Base-by-base conservation (phyloP, 2,888 invertebrate genomes). In the Calliopum simillimum region DNA sequence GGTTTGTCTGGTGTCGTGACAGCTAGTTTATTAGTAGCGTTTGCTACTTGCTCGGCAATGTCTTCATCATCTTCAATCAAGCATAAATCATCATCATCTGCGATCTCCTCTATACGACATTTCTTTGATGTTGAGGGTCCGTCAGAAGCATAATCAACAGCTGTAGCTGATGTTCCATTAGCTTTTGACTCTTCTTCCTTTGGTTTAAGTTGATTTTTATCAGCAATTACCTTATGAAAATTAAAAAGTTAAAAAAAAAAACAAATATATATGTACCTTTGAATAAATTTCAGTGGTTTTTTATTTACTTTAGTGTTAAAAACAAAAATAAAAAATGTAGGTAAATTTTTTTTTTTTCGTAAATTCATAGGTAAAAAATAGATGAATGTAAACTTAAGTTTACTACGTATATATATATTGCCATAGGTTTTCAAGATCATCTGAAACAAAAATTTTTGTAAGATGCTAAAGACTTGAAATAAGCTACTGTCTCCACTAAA, bases 51-150 rank as follows among this genome's bases (percentile, higher is more conserved):
- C 23, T 74, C 73, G n/a, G 73, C 72, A 5, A 49, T 68, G 56
- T 74, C 73, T 4, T 74, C 77, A 43, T 80, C 79, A 6, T 81
- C 80, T 64, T 84, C 84, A 62, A 85, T 78, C 11, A 84, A 70
- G 11, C 78, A 77, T 33, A 84, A 79, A 75, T 85, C 86, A 47
- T 79, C 77, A 58, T 75, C 74, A 6, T 80, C 79, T 23, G 77
- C 76, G 11, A 82, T 64, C 53, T 78, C 80, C 25, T 77, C 73
- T 3, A 78, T 72, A 6, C 81, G 79, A 59, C 71, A 74, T 11
- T 77, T 81, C 61, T 85, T 85, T 0, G 86, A 85, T 1, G 86
- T 85, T 2, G 86, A 84, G 0, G 84, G 85, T 0, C 84, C 85
- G 70, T 81, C 83, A 43, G 77, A 76, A 19, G 70, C 53, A 21